Base-by-base conservation (phyloP, 1,140 invertebrate genomes). In the Thrips palmi region DNA sequence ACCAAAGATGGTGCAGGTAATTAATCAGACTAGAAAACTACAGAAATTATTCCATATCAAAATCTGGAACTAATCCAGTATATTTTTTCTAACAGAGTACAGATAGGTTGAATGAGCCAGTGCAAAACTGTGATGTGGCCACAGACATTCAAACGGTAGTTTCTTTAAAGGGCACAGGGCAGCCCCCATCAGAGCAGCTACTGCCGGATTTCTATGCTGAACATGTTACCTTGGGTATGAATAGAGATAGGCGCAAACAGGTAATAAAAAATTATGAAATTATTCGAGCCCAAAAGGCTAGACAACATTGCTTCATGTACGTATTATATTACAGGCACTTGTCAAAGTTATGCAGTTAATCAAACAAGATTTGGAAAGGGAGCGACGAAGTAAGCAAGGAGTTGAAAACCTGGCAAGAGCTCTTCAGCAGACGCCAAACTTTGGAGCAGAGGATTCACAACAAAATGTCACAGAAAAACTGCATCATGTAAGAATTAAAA, bases 201-300 rank as follows among this genome's bases (percentile, higher is more conserved):
- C 57, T 94, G 24, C 83, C 88, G 0, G 86, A 93, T 55, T 92
- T 91, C 60, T 93, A 91, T 58, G 87, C 87, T 42, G 88, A 96
- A 58, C 87, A 94, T 58, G 74, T 82, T 35, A 86, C 83, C 1
- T 69, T 92, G 44, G 78, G 80, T 10, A 93, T 96, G 88, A 91
- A 93, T 54, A 65, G 72, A 36, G 88, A 92, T 49, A 59, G 88
- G 33, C 64, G 88, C 48, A 85, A 82, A 62, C 73, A 82, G 56
- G 74, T 74, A 54, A 42, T 45, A 45, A 5, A 37, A 11, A 41
- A 40, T 33, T 21, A 21, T 22, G 35, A 18, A 43, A 21, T n/a
- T n/a, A n/a, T n/a, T 42, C 8, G 40, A 36, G 7, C 28, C 29
- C 23, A 23, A 15, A 15, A 25, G 15, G 10, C 39, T 12, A 34